A percentile compares a stretch with the other conserved stretches of the same genome.
Evolutionary conservation across 2,797 vertebrate genomes (phyloP).

Genomic region (Gallinago nigripennis): DNA sequence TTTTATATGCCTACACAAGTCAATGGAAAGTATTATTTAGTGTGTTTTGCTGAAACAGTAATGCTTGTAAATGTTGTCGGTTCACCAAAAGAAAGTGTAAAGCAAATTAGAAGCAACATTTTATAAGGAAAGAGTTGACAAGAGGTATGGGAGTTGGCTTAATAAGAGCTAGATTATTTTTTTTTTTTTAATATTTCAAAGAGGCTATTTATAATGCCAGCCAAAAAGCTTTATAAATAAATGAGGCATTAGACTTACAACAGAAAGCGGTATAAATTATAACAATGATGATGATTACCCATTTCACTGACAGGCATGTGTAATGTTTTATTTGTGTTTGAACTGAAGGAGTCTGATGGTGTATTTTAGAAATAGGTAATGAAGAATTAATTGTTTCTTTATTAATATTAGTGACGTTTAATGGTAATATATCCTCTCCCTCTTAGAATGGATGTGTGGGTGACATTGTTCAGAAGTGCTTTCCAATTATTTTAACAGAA

Average conservation of each 20-base stretch:
- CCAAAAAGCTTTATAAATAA: constrained; percentile 53
- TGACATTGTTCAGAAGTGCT: constrained; percentile 74
- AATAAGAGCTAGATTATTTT: neutral
- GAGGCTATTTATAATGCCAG: constrained; percentile 39
- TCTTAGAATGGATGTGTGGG: constrained; percentile 69
- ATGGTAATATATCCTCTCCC: constrained; percentile 68
- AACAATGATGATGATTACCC: constrained; percentile 30
- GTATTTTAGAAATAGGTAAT: constrained; percentile 65
- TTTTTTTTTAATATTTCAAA: constrained; percentile 38
- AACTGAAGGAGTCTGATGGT: constrained; percentile 26
- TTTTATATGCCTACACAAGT: neutral
- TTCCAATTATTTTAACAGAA: constrained; percentile 72
- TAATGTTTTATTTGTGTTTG: constrained; percentile 64
- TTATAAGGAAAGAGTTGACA: neutral
- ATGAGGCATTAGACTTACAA: constrained; percentile 39
- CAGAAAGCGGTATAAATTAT: constrained; percentile 51
- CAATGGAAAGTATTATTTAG: neutral
- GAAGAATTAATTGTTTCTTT: constrained; percentile 69
- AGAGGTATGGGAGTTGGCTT: constrained; percentile 3
- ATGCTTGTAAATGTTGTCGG: neutral
- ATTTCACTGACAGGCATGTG: constrained; percentile 50
- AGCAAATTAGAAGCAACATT: neutral
- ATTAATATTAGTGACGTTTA: constrained; percentile 73
- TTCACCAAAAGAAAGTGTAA: neutral
- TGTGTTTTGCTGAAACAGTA: neutral